Conservation (phyloP, 1,140 invertebrate genomes). For the Drosophila virilis region DNA sequence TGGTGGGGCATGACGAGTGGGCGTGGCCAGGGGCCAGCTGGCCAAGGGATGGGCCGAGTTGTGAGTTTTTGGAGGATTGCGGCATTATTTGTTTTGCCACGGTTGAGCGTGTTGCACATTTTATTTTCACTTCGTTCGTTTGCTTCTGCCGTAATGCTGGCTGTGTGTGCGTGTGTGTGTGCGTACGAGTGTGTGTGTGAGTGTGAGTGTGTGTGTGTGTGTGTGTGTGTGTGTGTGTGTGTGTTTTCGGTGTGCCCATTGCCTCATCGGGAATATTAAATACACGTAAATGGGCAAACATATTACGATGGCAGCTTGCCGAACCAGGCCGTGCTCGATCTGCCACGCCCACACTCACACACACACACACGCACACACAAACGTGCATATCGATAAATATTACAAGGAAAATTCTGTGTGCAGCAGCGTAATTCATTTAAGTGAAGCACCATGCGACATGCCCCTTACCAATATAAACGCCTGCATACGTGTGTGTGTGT, state of each 20-base stretch:
- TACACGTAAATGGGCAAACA: constrained; percentile 36
- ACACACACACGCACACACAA: not conserved
- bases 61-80: not conserved
- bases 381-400: constrained; percentile 9
- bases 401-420: constrained; percentile 11
- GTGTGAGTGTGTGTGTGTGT: constrained; percentile 2
- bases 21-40: not conserved
- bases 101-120: constrained; percentile 19
- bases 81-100: constrained; percentile 18
- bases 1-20: not conserved
- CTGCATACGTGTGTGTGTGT: not conserved
- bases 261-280: constrained; percentile 44
- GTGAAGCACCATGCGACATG: constrained; percentile 42
- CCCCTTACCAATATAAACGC: not conserved
- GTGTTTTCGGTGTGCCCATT: constrained; percentile 8
- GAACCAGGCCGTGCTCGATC: not conserved
- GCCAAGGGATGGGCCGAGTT: not conserved
- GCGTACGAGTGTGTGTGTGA: constrained; percentile 8
- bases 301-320: constrained; percentile 4
- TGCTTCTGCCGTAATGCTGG: not conserved
- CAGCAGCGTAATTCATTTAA: constrained; percentile 72
- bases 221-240: not conserved
- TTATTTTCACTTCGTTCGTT: constrained; percentile 4
- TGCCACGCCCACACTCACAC: constrained; percentile 8
- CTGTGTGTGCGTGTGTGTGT: constrained; percentile 1